phyloP scores from a whole-genome alignment of 1,140 invertebrate genomes.

The Popillia japonica region DNA sequence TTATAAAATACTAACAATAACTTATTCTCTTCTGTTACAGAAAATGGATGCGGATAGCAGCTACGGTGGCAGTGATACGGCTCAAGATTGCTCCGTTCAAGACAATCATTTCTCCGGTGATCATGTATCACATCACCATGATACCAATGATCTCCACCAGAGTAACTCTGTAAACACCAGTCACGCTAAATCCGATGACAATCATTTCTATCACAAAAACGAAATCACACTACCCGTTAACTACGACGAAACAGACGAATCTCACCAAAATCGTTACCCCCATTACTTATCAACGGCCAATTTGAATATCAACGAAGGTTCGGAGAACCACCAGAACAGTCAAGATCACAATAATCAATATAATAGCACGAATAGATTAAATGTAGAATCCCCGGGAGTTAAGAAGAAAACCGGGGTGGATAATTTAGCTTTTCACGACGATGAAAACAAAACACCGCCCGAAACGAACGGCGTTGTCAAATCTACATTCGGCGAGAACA shows the following conservation, averaged over 20 bases:
- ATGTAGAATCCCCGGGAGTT: conserved; percentile 44
- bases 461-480: conserved; percentile 43
- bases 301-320: conserved; percentile 56
- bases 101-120: conserved; percentile 52
- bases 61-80: conserved; percentile 59
- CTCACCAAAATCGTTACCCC: conserved; percentile 42
- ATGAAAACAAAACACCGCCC: conserved; percentile 33
- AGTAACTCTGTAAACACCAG: background rate
- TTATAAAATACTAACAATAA: background rate
- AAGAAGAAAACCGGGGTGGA: conserved; percentile 48
- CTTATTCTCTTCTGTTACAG: conserved; percentile 48
- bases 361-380: conserved; percentile 54
- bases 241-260: conserved; percentile 53
- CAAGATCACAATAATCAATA: conserved; percentile 56
- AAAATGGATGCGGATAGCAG: conserved; percentile 59
- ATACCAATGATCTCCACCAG: conserved; percentile 18
- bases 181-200: conserved; percentile 23
- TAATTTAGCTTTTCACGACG: conserved; percentile 47
- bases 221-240: conserved; percentile 58
- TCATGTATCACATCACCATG: conserved; percentile 26
- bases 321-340: conserved; percentile 52
- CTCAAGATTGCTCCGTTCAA: conserved; percentile 56
- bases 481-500: conserved; percentile 54
- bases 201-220: conserved; percentile 58
- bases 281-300: conserved; percentile 59